Evolutionary conservation across 2,797 vertebrate genomes (phyloP).

Genomic region (Gila robusta): DNA sequence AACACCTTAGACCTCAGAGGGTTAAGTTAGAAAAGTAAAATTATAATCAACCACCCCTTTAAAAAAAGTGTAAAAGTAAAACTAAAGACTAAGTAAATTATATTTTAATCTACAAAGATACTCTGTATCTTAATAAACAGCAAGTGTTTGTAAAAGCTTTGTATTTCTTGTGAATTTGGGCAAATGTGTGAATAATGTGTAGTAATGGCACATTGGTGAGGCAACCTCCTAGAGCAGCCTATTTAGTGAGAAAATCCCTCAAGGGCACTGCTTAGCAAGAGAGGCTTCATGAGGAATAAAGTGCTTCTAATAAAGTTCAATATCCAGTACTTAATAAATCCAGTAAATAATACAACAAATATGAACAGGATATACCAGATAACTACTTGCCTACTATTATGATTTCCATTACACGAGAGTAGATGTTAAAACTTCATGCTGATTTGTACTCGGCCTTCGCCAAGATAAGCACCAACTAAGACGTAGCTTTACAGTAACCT

Average conservation of each 20-base stretch:
- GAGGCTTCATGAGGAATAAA: neutral
- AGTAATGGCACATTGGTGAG: slow-evolving; percentile 8
- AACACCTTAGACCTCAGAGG: too few species aligned
- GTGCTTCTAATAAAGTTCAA: neutral
- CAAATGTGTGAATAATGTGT: slow-evolving; percentile 4
- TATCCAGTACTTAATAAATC: slow-evolving; percentile 5
- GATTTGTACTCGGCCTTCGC: too few species aligned
- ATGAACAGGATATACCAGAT: neutral
- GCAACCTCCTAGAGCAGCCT: slow-evolving; percentile 7
- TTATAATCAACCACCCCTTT: too few species aligned
- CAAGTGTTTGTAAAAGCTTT: neutral
- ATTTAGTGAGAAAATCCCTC: slow-evolving; percentile 1
- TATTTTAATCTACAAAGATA: neutral
- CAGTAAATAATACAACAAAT: neutral
- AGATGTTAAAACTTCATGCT: too few species aligned
- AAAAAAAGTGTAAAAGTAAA: neutral
- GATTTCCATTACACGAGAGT: too few species aligned
- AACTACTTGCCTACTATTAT: neutral
- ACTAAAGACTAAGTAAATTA: neutral
- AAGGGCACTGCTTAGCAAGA: slow-evolving; percentile 9
- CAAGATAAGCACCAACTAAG: too few species aligned
- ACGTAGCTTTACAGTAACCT: too few species aligned
- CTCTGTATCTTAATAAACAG: neutral
- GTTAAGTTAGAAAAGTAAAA: too few species aligned
- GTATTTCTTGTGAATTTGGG: slow-evolving; percentile 3